Evolutionary conservation across 2,888 invertebrate genomes (phyloP).

Genomic region (Plusia festucae): DNA sequence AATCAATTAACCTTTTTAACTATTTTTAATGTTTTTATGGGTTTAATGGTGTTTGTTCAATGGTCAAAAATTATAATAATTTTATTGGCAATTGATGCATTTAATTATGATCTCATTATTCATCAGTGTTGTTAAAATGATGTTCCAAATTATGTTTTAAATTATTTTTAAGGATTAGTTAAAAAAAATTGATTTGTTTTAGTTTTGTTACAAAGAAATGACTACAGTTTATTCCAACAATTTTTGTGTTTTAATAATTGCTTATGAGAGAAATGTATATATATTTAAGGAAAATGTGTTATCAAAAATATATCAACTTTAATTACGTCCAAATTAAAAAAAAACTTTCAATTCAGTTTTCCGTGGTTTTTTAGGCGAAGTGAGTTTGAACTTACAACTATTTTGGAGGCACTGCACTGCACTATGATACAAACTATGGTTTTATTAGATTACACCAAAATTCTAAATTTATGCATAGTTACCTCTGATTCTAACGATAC

Average conservation of each 20-base stretch:
- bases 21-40: background rate
- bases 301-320: no score
- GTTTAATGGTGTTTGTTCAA: conserved; percentile 5
- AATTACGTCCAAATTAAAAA: background rate
- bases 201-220: background rate
- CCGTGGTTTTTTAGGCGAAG: no score
- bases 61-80: conserved; percentile 33
- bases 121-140: conserved; percentile 17
- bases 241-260: background rate
- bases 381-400: background rate
- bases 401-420: background rate
- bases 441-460: background rate
- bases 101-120: conserved; percentile 45
- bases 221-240: background rate
- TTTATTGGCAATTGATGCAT: no score
- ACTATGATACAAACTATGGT: background rate
- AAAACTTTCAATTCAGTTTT: no score
- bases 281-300: background rate
- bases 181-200: background rate
- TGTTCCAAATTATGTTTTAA: conserved; percentile 38
- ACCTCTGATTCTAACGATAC: no score
- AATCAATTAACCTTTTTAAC: no score
- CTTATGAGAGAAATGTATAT: conserved; percentile 1
- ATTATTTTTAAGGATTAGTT: background rate
- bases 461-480: no score